A percentile compares a stretch with the other conserved stretches of the same genome.
phyloP scores from a whole-genome alignment of 1,140 invertebrate species.

The Agrilus planipennis region DNA sequence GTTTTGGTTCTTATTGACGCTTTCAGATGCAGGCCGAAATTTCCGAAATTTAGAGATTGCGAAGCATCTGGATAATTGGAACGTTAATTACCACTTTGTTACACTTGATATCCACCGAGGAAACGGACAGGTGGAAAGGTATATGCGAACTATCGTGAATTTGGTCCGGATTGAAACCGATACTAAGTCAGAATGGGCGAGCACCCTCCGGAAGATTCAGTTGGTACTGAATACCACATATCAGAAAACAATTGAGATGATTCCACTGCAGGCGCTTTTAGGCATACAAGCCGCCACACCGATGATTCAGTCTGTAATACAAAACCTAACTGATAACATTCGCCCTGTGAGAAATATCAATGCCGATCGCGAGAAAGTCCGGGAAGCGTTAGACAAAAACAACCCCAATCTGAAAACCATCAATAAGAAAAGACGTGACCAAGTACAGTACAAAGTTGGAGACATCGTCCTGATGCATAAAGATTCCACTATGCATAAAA shows the following conservation, averaged over 20 bases:
- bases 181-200: slow-evolving; percentile 5
- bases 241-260: slow-evolving; percentile 11
- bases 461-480: slow-evolving; percentile 10
- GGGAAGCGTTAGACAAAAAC: no score
- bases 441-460: slow-evolving; percentile 2
- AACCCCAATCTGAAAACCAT: no score
- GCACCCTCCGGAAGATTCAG: no score
- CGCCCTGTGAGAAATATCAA: no score
- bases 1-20: neutral
- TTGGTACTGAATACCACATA: no score
- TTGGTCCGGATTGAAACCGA: slow-evolving; percentile 14
- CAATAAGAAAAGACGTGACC: no score
- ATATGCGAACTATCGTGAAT: slow-evolving; percentile 22
- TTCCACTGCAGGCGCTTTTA: slow-evolving; percentile 6
- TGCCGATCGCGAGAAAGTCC: no score
- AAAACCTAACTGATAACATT: no score
- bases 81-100: slow-evolving; percentile 8
- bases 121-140: slow-evolving; percentile 26
- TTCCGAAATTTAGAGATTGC: slow-evolving; percentile 5
- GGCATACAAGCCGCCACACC: no score
- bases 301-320: no score
- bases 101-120: slow-evolving; percentile 18
- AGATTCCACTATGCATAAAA: no score
- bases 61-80: slow-evolving; percentile 1
- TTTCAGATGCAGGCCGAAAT: neutral